phyloP scores from a whole-genome alignment of 2,797 vertebrate genomes.

The Fratercula arctica region DNA sequence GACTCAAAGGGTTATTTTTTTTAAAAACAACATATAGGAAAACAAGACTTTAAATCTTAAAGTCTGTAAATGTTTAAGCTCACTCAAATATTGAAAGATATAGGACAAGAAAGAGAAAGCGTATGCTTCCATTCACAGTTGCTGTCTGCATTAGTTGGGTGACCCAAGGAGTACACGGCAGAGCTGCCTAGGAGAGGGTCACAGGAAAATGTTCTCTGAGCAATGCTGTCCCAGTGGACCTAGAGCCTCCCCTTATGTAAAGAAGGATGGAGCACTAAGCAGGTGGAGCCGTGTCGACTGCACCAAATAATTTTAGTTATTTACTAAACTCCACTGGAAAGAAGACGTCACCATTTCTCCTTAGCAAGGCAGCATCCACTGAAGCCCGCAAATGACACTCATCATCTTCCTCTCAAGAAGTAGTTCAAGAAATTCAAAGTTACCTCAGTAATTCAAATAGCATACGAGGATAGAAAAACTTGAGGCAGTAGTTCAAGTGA shows the following conservation, averaged over 20 bases:
- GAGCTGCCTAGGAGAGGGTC: background rate
- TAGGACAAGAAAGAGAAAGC: background rate
- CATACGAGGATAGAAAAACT: background rate
- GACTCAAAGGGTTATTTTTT: background rate
- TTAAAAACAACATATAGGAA: background rate
- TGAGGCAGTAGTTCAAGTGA: background rate
- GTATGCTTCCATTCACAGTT: background rate
- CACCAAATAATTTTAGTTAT: background rate
- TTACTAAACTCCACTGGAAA: background rate
- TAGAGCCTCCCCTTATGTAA: background rate
- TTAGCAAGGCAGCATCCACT: background rate
- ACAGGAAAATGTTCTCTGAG: background rate
- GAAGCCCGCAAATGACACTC: background rate
- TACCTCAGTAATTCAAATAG: background rate
- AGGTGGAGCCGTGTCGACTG: background rate
- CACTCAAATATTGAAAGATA: background rate
- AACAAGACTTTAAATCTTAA: background rate
- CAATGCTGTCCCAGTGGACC: background rate
- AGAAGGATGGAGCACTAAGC: background rate
- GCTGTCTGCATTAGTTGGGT: accelerated
- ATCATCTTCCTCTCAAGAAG: background rate
- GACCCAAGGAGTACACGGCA: background rate
- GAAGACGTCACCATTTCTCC: background rate
- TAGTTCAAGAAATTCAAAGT: background rate
- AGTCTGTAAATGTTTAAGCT: background rate